phyloP scores from a whole-genome alignment of 53 echinoderm and acorn worm species.

The Glandiceps talaboti region DNA sequence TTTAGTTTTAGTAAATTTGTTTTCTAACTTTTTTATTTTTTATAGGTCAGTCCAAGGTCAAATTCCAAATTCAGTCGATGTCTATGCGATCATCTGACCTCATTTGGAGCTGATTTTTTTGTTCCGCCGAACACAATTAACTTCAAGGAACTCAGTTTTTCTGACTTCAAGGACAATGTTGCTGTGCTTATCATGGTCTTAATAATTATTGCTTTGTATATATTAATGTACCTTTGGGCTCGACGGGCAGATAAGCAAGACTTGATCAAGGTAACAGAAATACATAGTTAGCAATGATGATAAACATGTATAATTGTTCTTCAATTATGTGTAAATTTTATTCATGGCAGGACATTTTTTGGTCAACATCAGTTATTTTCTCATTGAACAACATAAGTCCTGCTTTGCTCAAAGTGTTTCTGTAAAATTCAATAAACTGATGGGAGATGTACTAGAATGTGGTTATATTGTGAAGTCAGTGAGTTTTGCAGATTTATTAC shows the following conservation, averaged over 20 bases:
- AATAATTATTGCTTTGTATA: constrained; percentile 27
- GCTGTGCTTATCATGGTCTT: constrained; percentile 32
- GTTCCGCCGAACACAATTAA: constrained; percentile 63
- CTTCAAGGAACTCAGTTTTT: constrained; percentile 21
- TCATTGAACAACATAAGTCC: too few relatives aligned
- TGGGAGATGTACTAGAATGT: too few relatives aligned
- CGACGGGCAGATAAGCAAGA: constrained; percentile 57
- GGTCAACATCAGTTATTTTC: too few relatives aligned
- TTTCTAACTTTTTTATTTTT: background rate
- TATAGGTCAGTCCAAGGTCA: constrained; percentile 30
- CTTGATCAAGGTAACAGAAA: constrained; percentile 49
- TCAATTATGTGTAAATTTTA: too few relatives aligned
- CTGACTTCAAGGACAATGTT: constrained; percentile 18
- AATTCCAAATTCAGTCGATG: constrained; percentile 25
- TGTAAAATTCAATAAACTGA: too few relatives aligned
- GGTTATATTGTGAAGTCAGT: too few relatives aligned
- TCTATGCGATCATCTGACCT: constrained; percentile 53
- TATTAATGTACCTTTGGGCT: constrained; percentile 41
- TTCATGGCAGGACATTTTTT: too few relatives aligned
- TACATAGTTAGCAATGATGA: too few relatives aligned
- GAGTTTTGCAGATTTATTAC: too few relatives aligned
- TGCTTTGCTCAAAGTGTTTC: too few relatives aligned
- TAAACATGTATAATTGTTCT: too few relatives aligned
- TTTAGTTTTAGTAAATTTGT: too few relatives aligned
- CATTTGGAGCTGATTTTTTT: constrained; percentile 48